Conservation (phyloP, 2,888 invertebrate genomes). For the Notodonta ziczac region DNA sequence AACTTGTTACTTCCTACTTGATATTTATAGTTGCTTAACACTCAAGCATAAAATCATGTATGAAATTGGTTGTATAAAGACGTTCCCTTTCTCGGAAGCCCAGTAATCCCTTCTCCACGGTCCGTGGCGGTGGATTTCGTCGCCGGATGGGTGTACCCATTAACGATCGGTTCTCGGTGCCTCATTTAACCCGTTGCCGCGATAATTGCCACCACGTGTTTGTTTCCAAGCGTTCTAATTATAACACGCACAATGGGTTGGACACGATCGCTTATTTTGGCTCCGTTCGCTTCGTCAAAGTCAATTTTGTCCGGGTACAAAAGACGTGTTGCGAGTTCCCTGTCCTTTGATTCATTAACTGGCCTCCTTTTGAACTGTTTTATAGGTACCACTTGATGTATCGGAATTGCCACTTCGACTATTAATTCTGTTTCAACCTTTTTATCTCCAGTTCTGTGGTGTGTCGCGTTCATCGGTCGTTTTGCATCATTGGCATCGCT, state of each 20-base stretch:
- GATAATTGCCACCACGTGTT: constrained; percentile 85
- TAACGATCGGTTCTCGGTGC: constrained; percentile 79
- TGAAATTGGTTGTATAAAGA: constrained; percentile 54
- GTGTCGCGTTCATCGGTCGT: constrained; percentile 42
- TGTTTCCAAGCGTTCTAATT: constrained; percentile 81
- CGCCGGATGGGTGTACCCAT: constrained; percentile 80
- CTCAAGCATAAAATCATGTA: constrained; percentile 50
- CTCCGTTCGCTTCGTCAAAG: constrained; percentile 76
- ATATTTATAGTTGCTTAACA: constrained; percentile 62
- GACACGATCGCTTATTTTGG: constrained; percentile 82
- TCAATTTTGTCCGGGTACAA: constrained; percentile 76
- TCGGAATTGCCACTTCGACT: constrained; percentile 50
- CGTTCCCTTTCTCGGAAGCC: constrained; percentile 63
- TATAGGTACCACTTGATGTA: constrained; percentile 51
- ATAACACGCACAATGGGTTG: constrained; percentile 82
- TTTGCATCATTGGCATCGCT: constrained; percentile 53
- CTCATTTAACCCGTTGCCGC: constrained; percentile 83
- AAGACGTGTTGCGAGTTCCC: constrained; percentile 79
- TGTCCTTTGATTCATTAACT: constrained; percentile 82
- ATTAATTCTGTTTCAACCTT: constrained; percentile 60
- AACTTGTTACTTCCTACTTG: constrained; percentile 36
- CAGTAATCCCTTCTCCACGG: constrained; percentile 61
- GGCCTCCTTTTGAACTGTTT: constrained; percentile 76
- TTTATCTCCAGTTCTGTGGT: constrained; percentile 49
- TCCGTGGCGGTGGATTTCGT: constrained; percentile 55